phyloP scores from a whole-genome alignment of 1,140 invertebrate species.

The honey bee (Apis mellifera) region DNA sequence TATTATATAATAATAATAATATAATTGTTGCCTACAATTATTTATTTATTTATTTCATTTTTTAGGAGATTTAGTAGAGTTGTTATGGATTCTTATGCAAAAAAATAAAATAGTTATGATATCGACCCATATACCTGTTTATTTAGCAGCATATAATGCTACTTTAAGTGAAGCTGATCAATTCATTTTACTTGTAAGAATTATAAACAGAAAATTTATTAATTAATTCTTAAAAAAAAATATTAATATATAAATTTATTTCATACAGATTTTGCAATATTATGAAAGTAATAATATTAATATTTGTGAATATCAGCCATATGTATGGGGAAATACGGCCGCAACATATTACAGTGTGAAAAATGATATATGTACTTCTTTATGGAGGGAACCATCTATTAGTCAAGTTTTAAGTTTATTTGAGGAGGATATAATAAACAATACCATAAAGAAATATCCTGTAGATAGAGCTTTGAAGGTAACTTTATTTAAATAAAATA shows the following conservation, averaged over 20 bases:
- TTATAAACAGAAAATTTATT: background rate
- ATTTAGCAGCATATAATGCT: conserved; percentile 87
- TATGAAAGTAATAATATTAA: conserved; percentile 85
- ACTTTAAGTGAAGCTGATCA: conserved; percentile 85
- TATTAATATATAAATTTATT: conserved; percentile 24
- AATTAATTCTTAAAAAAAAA: background rate
- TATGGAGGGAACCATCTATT: conserved; percentile 87
- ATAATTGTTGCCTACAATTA: background rate
- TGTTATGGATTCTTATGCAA: conserved; percentile 83
- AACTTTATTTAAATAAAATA: conserved; percentile 12
- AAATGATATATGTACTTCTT: conserved; percentile 82
- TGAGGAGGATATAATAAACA: conserved; percentile 83
- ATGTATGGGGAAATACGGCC: conserved; percentile 89
- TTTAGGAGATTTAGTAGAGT: conserved; percentile 82
- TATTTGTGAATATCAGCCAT: conserved; percentile 87
- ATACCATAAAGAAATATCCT: conserved; percentile 88
- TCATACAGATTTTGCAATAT: conserved; percentile 81
- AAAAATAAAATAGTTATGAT: conserved; percentile 85
- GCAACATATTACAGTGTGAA: conserved; percentile 88
- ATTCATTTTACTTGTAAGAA: conserved; percentile 81
- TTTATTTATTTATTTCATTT: conserved; percentile 8
- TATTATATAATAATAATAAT: background rate
- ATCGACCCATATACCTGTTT: conserved; percentile 85
- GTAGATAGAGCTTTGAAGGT: conserved; percentile 72
- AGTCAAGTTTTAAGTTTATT: conserved; percentile 88